phyloP scores from a whole-genome alignment of 2,113 vertebrate species.

The Lepus timidus region DNA sequence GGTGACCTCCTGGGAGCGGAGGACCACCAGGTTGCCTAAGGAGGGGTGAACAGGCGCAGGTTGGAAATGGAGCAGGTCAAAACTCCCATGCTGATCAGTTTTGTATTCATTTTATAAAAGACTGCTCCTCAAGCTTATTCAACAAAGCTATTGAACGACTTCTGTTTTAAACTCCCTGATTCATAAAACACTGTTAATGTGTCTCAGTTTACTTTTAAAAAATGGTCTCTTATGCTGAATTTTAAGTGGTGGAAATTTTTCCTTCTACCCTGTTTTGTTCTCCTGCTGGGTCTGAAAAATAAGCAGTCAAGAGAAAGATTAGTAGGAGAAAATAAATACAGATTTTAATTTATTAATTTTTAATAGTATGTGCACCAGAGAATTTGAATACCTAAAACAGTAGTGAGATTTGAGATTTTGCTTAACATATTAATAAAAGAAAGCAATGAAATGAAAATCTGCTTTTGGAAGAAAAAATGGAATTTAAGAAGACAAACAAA shows the following conservation, averaged over 20 bases:
- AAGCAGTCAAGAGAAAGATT: not conserved
- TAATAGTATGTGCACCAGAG: no score
- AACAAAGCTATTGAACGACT: not conserved
- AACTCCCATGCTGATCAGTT: no score
- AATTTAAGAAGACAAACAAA: not conserved
- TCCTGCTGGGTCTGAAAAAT: not conserved
- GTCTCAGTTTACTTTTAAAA: not conserved
- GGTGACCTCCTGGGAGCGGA: no score
- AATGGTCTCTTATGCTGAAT: not conserved
- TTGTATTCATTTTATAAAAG: not conserved
- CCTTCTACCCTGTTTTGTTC: not conserved
- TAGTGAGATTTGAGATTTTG: not conserved
- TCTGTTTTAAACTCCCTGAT: not conserved
- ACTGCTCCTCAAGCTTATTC: not conserved
- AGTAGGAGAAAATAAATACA: not conserved
- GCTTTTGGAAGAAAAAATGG: not conserved
- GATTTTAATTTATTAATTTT: not conserved
- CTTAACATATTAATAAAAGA: not conserved
- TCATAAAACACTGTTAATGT: not conserved
- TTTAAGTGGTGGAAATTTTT: not conserved
- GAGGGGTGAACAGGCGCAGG: no score
- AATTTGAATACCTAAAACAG: not conserved
- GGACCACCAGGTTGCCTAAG: no score
- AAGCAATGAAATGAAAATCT: not conserved
- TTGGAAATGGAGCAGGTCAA: no score